Evolutionary conservation across 2,888 invertebrate species (phyloP).

Genomic region (Elegia similella): DNA sequence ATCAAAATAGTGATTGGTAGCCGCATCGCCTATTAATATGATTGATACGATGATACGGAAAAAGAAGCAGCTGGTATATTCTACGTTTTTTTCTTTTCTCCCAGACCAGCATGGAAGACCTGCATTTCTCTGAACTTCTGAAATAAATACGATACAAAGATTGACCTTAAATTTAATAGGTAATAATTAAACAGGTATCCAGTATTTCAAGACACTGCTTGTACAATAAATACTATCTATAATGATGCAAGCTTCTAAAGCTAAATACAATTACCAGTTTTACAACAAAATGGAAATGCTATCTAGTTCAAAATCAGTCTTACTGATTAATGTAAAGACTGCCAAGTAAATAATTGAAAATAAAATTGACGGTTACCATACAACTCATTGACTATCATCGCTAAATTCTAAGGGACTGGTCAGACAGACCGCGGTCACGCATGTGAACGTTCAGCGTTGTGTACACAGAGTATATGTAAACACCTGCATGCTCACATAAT

Average conservation of each 20-base stretch:
- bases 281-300: not conserved
- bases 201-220: conserved; percentile 5
- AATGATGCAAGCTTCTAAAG: conserved; percentile 33
- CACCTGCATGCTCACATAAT: no score
- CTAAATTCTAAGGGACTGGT: not conserved
- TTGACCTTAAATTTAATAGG: no score
- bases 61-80: no score
- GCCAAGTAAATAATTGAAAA: conserved; percentile 9
- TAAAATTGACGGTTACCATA: conserved; percentile 14
- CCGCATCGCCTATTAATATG: no score
- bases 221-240: conserved; percentile 20
- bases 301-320: conserved; percentile 15
- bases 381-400: conserved; percentile 11
- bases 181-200: not conserved
- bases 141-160: no score
- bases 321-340: conserved; percentile 17
- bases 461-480: no score
- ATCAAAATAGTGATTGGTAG: no score
- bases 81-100: no score
- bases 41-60: no score
- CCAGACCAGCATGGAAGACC: no score
- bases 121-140: no score
- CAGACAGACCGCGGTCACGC: not conserved
- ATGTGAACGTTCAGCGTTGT: no score
- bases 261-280: conserved; percentile 19